Base-by-base conservation (phyloP, 1,140 invertebrate genomes). In the Tetraneura akinire region DNA sequence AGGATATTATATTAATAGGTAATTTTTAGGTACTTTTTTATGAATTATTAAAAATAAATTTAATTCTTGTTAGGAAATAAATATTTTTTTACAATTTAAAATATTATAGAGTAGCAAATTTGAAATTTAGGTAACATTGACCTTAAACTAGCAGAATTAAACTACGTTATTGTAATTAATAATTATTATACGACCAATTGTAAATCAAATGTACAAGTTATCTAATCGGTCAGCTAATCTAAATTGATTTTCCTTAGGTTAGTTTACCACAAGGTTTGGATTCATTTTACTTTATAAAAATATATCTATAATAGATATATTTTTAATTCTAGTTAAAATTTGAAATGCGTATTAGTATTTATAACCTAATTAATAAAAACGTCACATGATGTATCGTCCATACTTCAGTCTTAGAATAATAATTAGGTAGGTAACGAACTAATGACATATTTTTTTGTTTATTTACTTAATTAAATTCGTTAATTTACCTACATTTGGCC, bases 401-500 rank as follows among this genome's bases (percentile, higher is more conserved):
- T n/a, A 49, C 47, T 51, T 71, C 47, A n/a, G 10, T 11, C 18
- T 29, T 18, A 49, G 68, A 71, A 51, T 71, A 71, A 14, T 51
- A 71, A 71, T 71, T n/a, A n/a, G n/a, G n/a, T n/a, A n/a, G n/a
- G n/a, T n/a, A n/a, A n/a, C n/a, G n/a, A n/a, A n/a, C n/a, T n/a
- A 6, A 71, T 71, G 68, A 71, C 68, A 45, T 71, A 26, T 49
- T 71, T 21, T n/a, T 71, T 10, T 9, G 4, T 51, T 51, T 71
- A 71, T 49, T 29, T 71, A 71, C 29, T 29, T 49, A 71, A 71
- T 71, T 71, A 8, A 71, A 71, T 49, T 32, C 45, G 29, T 29
- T 51, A 71, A 49, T 51, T 51, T n/a, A n/a, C n/a, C n/a, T n/a
- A n/a, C n/a, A 23, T 71, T n/a, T 14, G 47, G 49, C 68, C 68